phyloP scores from a whole-genome alignment of 1,140 invertebrate species.

The Zaprionus tsacasi region DNA sequence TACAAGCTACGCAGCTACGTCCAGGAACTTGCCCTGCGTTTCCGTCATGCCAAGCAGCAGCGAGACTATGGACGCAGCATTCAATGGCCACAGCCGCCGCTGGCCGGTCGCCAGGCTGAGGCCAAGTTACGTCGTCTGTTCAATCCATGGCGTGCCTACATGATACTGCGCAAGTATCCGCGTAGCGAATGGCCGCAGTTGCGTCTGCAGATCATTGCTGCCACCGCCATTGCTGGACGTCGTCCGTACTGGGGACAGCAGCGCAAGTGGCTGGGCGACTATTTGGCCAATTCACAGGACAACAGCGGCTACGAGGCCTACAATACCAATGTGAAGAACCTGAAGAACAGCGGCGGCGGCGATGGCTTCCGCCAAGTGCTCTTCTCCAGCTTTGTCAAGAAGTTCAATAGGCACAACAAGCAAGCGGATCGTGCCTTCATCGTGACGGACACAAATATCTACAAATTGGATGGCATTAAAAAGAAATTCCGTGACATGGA shows the following conservation, averaged over 20 bases:
- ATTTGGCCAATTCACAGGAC: conserved; percentile 91
- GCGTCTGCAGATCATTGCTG: conserved; percentile 91
- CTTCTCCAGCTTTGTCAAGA: conserved; percentile 87
- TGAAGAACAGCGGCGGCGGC: conserved; percentile 86
- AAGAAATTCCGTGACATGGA: conserved; percentile 95
- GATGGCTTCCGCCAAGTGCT: conserved; percentile 88
- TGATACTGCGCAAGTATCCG: conserved; percentile 93
- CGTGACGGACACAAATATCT: conserved; percentile 94
- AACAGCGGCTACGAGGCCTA: conserved; percentile 91
- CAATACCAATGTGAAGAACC: conserved; percentile 88
- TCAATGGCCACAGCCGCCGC: conserved; percentile 92
- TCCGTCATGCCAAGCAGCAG: conserved; percentile 86
- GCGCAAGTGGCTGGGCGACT: conserved; percentile 96
- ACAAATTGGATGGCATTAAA: conserved; percentile 93
- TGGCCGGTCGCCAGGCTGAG: conserved; percentile 86
- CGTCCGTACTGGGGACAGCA: conserved; percentile 92
- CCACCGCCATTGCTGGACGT: conserved; percentile 90
- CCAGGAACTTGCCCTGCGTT: conserved; percentile 87
- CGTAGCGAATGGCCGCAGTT: conserved; percentile 94
- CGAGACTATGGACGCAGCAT: conserved; percentile 92
- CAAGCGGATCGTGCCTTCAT: conserved; percentile 94
- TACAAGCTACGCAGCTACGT: conserved; percentile 95
- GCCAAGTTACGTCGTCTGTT: conserved; percentile 85
- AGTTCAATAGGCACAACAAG: conserved; percentile 92
- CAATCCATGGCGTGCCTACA: conserved; percentile 93